These are phyloP conservation scores for Chesias legatella DNA, from an alignment of 2,888 invertebrate species.

Conservation along the genomic window DNA sequence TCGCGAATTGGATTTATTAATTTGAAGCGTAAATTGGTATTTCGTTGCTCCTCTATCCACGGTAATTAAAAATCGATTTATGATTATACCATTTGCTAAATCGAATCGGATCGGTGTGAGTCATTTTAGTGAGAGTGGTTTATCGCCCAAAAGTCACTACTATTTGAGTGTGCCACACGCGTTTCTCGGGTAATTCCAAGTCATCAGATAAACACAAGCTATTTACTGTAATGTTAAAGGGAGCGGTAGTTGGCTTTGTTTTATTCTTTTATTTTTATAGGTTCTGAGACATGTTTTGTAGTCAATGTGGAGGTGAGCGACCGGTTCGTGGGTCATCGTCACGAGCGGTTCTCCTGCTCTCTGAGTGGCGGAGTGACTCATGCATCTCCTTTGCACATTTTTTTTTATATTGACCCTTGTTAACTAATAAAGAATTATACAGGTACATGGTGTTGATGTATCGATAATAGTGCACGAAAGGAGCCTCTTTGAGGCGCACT, in stretches of 20 bases:
- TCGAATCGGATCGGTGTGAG: conserved; percentile 18
- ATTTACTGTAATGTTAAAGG: conserved; percentile 3
- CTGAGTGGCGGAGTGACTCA: conserved; percentile 40
- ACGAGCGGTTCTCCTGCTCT: conserved; percentile 34
- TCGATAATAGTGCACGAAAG: too few species aligned
- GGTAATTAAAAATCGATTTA: neutral
- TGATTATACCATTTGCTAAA: conserved; percentile 2
- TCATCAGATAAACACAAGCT: too few species aligned
- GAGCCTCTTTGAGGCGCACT: too few species aligned
- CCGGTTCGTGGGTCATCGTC: conserved; percentile 64
- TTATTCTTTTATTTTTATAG: conserved; percentile 3
- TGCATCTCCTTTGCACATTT: conserved; percentile 43
- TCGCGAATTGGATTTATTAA: too few species aligned
- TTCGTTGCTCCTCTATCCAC: too few species aligned
- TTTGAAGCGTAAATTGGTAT: too few species aligned
- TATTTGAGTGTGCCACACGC: conserved; percentile 24
- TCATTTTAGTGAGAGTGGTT: conserved; percentile 30
- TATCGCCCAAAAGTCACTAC: conserved; percentile 19
- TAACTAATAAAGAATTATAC: conserved; percentile 1
- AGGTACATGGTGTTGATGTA: too few species aligned
- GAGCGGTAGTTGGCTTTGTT: conserved; percentile 3
- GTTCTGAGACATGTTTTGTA: conserved; percentile 7
- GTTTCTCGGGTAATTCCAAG: conserved; percentile 16
- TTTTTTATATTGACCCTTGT: conserved; percentile 33
- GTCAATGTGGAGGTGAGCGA: conserved; percentile 58